Base-by-base conservation (phyloP, 2,888 invertebrate species). In the Rhynchonema sp. region DNA sequence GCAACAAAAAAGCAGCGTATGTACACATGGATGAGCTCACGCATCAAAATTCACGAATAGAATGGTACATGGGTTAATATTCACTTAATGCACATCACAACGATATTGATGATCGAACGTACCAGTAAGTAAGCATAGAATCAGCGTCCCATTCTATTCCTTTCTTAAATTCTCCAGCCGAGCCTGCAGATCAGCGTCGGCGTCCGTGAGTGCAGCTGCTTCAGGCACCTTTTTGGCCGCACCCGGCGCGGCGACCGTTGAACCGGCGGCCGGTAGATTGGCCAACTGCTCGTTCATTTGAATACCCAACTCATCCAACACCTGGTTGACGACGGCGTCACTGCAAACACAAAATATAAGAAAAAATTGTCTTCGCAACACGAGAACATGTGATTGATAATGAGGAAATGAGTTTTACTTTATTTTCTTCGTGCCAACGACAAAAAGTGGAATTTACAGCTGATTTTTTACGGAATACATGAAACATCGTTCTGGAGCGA, bases 101-200 rank as follows among this genome's bases (percentile, higher is more conserved):
- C n/a, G n/a, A n/a, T n/a, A n/a, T n/a, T n/a, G n/a, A n/a, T n/a
- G n/a, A n/a, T n/a, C n/a, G n/a, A n/a, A n/a, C n/a, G n/a, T n/a
- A n/a, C n/a, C n/a, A n/a, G n/a, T n/a, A n/a, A n/a, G n/a, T n/a
- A n/a, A n/a, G n/a, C n/a, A n/a, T n/a, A n/a, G n/a, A n/a, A n/a
- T n/a, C n/a, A n/a, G n/a, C n/a, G n/a, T n/a, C n/a, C n/a, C n/a
- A n/a, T n/a, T n/a, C n/a, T n/a, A 76, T 80, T 90, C 88, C 66
- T 88, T 80, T 69, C 91, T 81, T 72, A 96, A 79, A 77, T 92
- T 94, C 77, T 96, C 91, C 68, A 96, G 81, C 65, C 96, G 81
- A 59, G 92, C 92, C 79, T 96, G 92, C 65, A 98, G 80, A 78
- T 96, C 96, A 26, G 94, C 94, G 79, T 96, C 94, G 1, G 89